These are phyloP conservation scores for Bombus balteatus DNA, from an alignment of 1,140 invertebrate genomes.

Conservation along the genomic window DNA sequence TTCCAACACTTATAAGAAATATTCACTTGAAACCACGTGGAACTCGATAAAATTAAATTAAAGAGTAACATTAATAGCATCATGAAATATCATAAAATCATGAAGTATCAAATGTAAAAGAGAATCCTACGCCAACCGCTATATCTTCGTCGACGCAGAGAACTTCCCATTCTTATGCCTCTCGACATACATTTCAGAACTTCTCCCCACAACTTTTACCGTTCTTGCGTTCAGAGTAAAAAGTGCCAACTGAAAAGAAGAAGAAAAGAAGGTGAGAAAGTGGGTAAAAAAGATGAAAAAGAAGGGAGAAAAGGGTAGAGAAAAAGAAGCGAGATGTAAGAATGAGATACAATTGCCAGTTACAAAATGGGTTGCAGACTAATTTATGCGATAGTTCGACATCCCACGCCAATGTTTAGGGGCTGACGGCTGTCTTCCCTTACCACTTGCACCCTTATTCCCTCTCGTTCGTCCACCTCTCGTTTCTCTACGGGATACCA, in stretches of 20 bases:
- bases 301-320: not conserved
- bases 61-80: not conserved
- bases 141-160: not conserved
- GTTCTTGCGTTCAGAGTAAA: not conserved
- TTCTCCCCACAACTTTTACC: not conserved
- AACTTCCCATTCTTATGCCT: too few relatives aligned
- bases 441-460: slow-evolving; percentile 29
- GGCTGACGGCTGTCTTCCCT: slow-evolving; percentile 39
- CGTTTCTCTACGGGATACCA: slow-evolving; percentile 17
- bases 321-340: slow-evolving; percentile 7
- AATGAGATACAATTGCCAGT: not conserved
- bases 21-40: not conserved
- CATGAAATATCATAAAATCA: not conserved
- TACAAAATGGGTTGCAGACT: slow-evolving; percentile 23
- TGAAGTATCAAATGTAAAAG: not conserved
- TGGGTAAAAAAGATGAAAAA: not conserved
- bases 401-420: slow-evolving; percentile 45
- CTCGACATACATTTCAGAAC: not conserved
- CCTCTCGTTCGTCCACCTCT: slow-evolving; percentile 25
- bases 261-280: not conserved
- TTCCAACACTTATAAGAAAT: not conserved
- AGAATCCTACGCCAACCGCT: not conserved
- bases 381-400: slow-evolving; percentile 54
- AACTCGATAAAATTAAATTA: not conserved
- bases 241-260: too few relatives aligned